Percentiles rank a stretch among this genome's conserved stretches.
Conservation (phyloP, 2,113 vertebrate species). For the Chionomys nivalis region DNA sequence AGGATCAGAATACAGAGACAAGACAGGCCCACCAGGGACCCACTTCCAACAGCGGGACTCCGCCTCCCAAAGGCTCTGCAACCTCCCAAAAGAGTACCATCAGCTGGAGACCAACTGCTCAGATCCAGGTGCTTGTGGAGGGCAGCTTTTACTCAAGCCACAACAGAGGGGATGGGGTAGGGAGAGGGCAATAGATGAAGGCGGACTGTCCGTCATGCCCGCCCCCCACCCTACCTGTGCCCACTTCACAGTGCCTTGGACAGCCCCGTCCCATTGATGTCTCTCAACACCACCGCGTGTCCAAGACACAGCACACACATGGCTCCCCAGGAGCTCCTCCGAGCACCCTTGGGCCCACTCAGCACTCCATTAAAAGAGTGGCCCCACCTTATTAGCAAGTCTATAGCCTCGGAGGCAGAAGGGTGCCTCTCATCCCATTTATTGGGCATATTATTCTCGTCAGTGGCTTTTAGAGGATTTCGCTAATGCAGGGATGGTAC, state of each 20-base stretch:
- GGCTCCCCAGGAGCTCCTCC: slow-evolving; percentile 54
- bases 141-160: neutral
- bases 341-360: slow-evolving; percentile 47
- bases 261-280: neutral
- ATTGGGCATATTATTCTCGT: slow-evolving; percentile 81
- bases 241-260: neutral
- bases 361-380: slow-evolving; percentile 81
- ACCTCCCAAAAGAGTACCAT: neutral
- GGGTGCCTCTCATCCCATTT: slow-evolving; percentile 84
- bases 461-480: slow-evolving; percentile 86
- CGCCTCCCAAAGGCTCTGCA: neutral
- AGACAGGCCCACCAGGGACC: neutral
- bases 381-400: slow-evolving; percentile 82
- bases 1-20: neutral
- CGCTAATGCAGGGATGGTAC: slow-evolving; percentile 83
- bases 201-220: neutral
- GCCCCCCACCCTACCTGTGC: neutral
- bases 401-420: slow-evolving; percentile 83
- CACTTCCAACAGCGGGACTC: neutral
- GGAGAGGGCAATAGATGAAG: neutral
- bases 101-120: neutral
- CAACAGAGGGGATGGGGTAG: too few relatives aligned
- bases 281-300: neutral
- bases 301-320: neutral
- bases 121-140: neutral